Evolutionary conservation across 2,113 vertebrate species (phyloP), one percentile per base, ranked within the genome.

Genomic region (Choloepus hoffmanni): DNA sequence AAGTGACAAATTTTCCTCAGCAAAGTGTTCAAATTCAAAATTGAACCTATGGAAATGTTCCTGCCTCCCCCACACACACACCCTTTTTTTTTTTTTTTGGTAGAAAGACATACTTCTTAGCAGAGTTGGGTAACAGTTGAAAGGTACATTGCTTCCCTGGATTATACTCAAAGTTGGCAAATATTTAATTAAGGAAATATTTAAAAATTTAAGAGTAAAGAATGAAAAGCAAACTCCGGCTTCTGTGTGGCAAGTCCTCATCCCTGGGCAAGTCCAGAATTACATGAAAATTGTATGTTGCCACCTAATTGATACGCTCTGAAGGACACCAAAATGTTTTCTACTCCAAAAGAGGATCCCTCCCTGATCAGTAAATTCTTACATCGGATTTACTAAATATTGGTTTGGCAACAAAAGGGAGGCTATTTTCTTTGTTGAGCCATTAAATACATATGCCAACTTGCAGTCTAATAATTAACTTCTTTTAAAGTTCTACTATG

Each of bases 21-120:
- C 9, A 89, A 24, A 36, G n/a, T 43, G 36, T 65, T 40, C n/a
- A 86, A 18, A 48, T 68, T 95, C 45, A 82, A 95, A 95, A 53
- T 14, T 23, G 30, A 77, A 82, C 26, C 43, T 50, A 63, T 14
- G 21, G 62, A 85, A 82, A 8, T 33, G 70, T 65, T 30, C 0
- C 1, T 63, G 36, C 11, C 21, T 23, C 0, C 0, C n/a, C 36
- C 36, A 36, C 36, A 36, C 36, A 36, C 36, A 36, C 36, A 36
- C 36, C 36, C 36, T 55, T 26, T 76, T 72, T 73, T 73, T 50
- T 50, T 50, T 58, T 45, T 24, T 70, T 16, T 62, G 10, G 3
- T 24, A 90, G 45, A 68, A 76, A 65, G 55, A 79, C 36, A 67
- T n/a, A 81, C 10, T 68, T 68, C 23, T 83, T 53, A 89, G 62